phyloP scores from a whole-genome alignment of 2,888 invertebrate species.

The Drosophila austrosaltans region DNA sequence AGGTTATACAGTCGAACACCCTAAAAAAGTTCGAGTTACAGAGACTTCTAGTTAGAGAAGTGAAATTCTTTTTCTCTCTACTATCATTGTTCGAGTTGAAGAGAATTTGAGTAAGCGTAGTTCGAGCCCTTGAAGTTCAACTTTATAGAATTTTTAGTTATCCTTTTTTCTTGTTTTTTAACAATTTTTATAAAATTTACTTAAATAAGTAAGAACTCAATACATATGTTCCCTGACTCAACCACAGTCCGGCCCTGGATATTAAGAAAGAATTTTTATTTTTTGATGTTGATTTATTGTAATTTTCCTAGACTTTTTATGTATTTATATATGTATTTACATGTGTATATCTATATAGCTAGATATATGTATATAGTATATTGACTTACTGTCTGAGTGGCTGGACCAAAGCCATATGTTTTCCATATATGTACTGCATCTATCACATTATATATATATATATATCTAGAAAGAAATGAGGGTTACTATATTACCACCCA shows the following conservation, averaged over 20 bases:
- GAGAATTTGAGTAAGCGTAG: no score
- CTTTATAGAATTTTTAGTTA: no score
- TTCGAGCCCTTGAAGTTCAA: no score
- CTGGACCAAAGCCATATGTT: constrained; percentile 23
- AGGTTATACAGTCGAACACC: no score
- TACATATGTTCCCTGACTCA: background rate
- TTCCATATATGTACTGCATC: background rate
- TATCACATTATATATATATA: background rate
- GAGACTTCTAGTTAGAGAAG: no score
- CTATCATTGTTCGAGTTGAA: no score
- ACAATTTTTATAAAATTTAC: no score
- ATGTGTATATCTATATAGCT: constrained; percentile 5
- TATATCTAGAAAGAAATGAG: background rate
- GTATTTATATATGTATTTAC: constrained; percentile 7
- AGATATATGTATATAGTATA: constrained; percentile 27
- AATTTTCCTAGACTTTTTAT: constrained; percentile 37
- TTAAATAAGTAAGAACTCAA: no score
- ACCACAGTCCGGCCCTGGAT: background rate
- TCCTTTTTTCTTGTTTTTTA: no score
- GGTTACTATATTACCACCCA: background rate
- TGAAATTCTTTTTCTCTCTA: no score
- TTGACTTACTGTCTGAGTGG: constrained; percentile 73
- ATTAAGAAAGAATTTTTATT: background rate
- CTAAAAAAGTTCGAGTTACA: no score
- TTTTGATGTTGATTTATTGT: constrained; percentile 31